Evolutionary conservation across 1,140 invertebrate species (phyloP), one percentile per base, ranked within the genome.

Genomic region (Harpegnathos saltator): DNA sequence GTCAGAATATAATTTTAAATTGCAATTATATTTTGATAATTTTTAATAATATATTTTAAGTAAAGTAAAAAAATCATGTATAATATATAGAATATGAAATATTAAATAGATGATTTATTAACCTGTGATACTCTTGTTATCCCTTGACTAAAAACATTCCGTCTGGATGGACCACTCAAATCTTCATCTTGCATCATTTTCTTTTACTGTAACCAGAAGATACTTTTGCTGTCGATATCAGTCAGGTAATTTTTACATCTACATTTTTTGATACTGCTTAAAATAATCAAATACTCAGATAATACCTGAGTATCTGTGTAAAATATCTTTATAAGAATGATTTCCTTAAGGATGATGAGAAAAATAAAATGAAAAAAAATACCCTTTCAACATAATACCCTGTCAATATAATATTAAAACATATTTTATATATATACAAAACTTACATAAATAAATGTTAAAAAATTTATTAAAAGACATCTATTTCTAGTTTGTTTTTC

Each of bases 161-260:
- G 87, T 85, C 89, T 93, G 52, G 84, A 56, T 81, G 93, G 84
- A 91, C 91, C 90, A 73, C 91, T 90, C 50, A 94, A 91, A 92
- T 94, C 93, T 89, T 94, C 94, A 94, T 94, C 93, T 90, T 94
- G 93, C 93, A 94, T 94, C 94, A 94, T 94, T 91, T 89, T 94
- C 90, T 80, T 71, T 89, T 84, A 29, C 78, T 85, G 26, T 3
- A 72, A 38, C 1, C 52, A 73, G 48, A 63, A 58, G 11, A 48
- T 59, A 50, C 71, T 56, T 59, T 61, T 69, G n/a, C 3, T 22
- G 12, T 61, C 15, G 7, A 44, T 71, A 66, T 11, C 1, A 65
- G 54, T 5, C 5, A 44, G 61, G 72, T 1, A 38, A n/a, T 1
- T 17, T 48, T 38, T 17, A 1, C 19, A 29, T 38, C 7, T 17